Percentiles rank a stretch among this genome's conserved stretches.
Conservation (phyloP, 2,797 vertebrate species). For the Ispidina lecontei region DNA sequence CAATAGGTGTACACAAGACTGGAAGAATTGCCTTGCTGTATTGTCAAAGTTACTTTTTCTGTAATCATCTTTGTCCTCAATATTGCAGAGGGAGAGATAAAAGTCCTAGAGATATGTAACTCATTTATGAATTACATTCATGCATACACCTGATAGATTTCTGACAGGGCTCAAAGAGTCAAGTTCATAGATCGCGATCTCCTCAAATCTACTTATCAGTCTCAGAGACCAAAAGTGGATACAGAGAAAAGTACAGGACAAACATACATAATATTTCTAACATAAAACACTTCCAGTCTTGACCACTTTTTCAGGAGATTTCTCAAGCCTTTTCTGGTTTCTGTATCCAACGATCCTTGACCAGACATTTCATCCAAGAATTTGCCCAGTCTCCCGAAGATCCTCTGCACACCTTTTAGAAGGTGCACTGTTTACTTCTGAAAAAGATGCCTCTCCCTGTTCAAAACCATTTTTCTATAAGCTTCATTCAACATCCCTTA, state of each 20-base stretch:
- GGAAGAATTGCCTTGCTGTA: background rate
- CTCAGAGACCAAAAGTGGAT: background rate
- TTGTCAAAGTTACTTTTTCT: background rate
- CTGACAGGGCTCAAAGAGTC: background rate
- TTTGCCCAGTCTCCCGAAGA: background rate
- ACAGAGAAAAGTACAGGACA: background rate
- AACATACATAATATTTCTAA: background rate
- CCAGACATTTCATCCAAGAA: background rate
- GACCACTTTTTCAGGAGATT: background rate
- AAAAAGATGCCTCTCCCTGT: background rate
- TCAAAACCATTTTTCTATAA: background rate
- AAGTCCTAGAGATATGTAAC: background rate
- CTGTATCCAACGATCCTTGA: background rate
- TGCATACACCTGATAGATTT: background rate
- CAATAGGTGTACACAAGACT: background rate
- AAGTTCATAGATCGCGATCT: background rate
- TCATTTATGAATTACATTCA: background rate
- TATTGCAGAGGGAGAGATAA: slow-evolving; percentile 10
- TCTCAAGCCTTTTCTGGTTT: background rate
- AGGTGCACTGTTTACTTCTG: background rate
- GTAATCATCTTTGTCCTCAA: slow-evolving; percentile 12
- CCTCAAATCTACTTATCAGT: background rate
- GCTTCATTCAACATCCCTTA: background rate
- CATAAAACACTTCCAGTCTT: background rate
- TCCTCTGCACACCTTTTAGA: background rate